These are phyloP conservation scores for Caenorhabditis uteleia DNA, from an alignment of 2,888 invertebrate genomes.

Conservation along the genomic window DNA sequence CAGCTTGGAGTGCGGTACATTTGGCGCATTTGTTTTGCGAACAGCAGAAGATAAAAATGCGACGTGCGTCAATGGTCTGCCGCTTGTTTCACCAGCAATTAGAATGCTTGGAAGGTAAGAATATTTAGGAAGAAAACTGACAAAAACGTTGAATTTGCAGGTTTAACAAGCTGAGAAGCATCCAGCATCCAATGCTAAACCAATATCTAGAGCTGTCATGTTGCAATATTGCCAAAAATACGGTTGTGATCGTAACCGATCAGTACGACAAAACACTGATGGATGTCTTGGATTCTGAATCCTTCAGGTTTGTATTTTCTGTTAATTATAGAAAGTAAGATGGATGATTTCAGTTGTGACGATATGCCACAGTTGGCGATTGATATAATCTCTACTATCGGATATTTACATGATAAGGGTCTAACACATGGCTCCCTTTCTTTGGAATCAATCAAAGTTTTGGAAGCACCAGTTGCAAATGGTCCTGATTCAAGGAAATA, in stretches of 20 bases:
- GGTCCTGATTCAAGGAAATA: no score
- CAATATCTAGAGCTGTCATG: slow-evolving; percentile 88
- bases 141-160: slow-evolving; percentile 13
- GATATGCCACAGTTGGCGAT: no score
- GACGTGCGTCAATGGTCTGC: slow-evolving; percentile 80
- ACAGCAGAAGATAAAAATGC: slow-evolving; percentile 43
- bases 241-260: slow-evolving; percentile 58
- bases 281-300: neutral
- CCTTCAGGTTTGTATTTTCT: neutral
- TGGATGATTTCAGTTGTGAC: no score
- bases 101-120: slow-evolving; percentile 75
- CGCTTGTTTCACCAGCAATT: slow-evolving; percentile 93
- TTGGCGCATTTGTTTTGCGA: slow-evolving; percentile 46
- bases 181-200: slow-evolving; percentile 78
- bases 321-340: no score
- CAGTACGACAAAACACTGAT: slow-evolving; percentile 77
- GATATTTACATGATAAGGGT: slow-evolving; percentile 29
- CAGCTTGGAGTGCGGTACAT: slow-evolving; percentile 8
- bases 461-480: no score
- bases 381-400: slow-evolving; percentile 1
- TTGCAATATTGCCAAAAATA: slow-evolving; percentile 53
- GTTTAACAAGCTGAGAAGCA: slow-evolving; percentile 38
- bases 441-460: neutral
- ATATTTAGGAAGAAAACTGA: neutral
- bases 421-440: slow-evolving; percentile 28